These are phyloP conservation scores for Schizopygopsis pylzovi DNA, from an alignment of 2,797 vertebrate genomes.

Conservation along the genomic window DNA sequence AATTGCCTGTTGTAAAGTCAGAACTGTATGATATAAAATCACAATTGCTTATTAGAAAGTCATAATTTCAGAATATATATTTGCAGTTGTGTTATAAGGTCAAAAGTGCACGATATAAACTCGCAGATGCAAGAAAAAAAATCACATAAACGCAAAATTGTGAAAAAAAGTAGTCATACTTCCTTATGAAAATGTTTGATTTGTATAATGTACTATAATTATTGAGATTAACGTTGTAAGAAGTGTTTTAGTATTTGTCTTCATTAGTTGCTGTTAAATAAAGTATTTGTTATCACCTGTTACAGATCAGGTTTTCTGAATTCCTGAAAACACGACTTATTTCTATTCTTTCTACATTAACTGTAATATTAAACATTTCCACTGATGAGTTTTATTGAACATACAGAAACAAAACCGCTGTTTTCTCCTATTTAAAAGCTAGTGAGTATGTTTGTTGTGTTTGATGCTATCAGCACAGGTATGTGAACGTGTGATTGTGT, in stretches of 20 bases:
- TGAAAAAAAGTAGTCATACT: no score
- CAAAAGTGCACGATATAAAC: neutral
- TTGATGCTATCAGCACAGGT: neutral
- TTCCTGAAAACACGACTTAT: neutral
- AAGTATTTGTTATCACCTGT: neutral
- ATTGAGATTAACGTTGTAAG: neutral
- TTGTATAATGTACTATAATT: neutral
- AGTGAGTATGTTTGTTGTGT: no score
- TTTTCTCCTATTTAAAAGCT: neutral
- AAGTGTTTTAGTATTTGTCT: neutral
- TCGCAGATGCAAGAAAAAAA: neutral
- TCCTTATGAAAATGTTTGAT: no score
- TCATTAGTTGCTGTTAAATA: neutral
- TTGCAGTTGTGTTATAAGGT: no score
- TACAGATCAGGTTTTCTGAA: neutral
- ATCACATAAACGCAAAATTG: no score
- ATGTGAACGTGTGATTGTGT: neutral
- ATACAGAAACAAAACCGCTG: neutral
- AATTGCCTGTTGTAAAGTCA: neutral
- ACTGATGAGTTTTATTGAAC: neutral
- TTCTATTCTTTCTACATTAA: neutral
- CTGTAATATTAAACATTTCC: neutral
- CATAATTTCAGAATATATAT: no score
- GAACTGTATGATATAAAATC: neutral
- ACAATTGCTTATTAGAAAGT: neutral